Conservation (phyloP, 2,888 invertebrate species). For the Carcina quercana region DNA sequence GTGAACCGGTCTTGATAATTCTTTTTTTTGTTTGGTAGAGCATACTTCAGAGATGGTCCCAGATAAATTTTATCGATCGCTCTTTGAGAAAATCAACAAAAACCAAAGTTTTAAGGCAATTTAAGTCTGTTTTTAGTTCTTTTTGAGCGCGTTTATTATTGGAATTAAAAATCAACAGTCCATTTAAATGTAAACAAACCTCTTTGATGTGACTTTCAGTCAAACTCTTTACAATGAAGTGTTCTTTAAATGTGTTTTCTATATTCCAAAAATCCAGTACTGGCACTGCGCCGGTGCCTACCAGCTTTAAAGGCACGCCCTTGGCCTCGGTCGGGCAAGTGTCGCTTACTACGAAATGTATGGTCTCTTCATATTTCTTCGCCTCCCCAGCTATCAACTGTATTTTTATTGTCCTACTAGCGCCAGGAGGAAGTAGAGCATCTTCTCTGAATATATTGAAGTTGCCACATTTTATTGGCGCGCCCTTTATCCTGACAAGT, state of each 20-base stretch:
- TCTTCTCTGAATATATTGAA: constrained; percentile 59
- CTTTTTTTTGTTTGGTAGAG: too few relatives aligned
- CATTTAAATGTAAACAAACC: constrained; percentile 25
- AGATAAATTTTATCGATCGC: too few relatives aligned
- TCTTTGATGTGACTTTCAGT: constrained; percentile 66
- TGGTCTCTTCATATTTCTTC: constrained; percentile 52
- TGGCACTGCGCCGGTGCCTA: constrained; percentile 73
- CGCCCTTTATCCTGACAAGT: constrained; percentile 43
- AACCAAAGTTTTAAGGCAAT: too few relatives aligned
- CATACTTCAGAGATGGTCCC: too few relatives aligned
- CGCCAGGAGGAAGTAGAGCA: constrained; percentile 57
- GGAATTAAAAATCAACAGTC: too few relatives aligned
- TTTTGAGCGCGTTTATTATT: too few relatives aligned
- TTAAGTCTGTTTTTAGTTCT: too few relatives aligned
- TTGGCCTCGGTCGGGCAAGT: constrained; percentile 64
- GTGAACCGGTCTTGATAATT: too few relatives aligned
- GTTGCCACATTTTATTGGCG: constrained; percentile 58
- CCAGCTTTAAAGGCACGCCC: constrained; percentile 61
- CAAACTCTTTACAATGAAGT: constrained; percentile 69
- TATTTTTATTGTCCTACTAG: constrained; percentile 53
- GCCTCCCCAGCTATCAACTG: constrained; percentile 51
- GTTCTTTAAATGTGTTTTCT: constrained; percentile 75
- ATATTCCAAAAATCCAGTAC: constrained; percentile 71
- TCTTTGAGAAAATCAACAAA: too few relatives aligned
- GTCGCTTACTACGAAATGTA: constrained; percentile 59